phyloP scores from a whole-genome alignment of 2,113 vertebrate genomes.

The Sarotherodon lohbergeri region DNA sequence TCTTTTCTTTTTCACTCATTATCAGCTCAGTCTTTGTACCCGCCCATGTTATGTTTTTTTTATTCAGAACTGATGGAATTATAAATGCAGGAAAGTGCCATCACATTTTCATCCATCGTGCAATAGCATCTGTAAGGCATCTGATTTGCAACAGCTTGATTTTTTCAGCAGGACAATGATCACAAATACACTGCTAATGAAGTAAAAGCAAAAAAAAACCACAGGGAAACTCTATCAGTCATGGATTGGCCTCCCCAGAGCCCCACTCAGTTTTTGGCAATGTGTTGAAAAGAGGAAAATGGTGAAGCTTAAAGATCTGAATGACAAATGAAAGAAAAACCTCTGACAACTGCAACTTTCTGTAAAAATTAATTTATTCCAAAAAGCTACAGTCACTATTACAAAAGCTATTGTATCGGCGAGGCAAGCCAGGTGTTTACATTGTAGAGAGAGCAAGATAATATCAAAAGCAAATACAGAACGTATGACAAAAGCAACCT shows the following conservation, averaged over 20 bases:
- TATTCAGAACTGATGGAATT: background rate
- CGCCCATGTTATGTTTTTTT: background rate
- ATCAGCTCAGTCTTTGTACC: background rate
- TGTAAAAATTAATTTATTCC: constrained; percentile 43
- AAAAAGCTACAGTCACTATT: background rate
- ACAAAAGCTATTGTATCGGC: background rate
- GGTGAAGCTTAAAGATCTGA: background rate
- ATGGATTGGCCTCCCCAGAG: background rate
- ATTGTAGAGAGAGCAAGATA: background rate
- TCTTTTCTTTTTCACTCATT: background rate
- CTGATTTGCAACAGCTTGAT: background rate
- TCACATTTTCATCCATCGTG: background rate
- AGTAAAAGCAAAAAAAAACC: background rate
- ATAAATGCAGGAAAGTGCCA: background rate
- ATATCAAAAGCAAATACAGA: constrained; percentile 24
- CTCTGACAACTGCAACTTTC: background rate
- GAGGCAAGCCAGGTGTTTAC: constrained; percentile 21
- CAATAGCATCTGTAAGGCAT: background rate
- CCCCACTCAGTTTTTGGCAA: background rate
- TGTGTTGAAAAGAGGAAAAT: background rate
- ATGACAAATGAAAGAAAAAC: background rate
- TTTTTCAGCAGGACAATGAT: background rate
- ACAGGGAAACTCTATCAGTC: background rate
- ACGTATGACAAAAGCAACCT: constrained; percentile 8
- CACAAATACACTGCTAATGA: background rate